A percentile compares a stretch with the other conserved stretches of the same genome.
These are phyloP conservation scores for Epinephelus malabaricus DNA, from an alignment of 2,797 vertebrate genomes.

Conservation along the genomic window DNA sequence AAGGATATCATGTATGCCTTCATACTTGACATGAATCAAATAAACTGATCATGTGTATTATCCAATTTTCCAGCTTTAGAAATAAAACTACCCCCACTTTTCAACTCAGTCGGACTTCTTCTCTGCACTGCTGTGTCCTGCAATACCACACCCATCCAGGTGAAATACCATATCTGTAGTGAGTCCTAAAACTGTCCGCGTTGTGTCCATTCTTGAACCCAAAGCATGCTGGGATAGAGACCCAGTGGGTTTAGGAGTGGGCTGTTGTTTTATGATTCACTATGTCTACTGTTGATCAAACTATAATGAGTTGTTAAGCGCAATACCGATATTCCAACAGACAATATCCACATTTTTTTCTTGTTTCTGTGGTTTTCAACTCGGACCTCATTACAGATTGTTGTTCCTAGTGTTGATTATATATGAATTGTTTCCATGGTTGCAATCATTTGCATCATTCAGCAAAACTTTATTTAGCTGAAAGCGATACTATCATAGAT, in stretches of 20 bases:
- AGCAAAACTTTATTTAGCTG: conserved; percentile 4
- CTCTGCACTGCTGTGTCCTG: too few species aligned
- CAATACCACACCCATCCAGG: too few species aligned
- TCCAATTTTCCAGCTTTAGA: too few species aligned
- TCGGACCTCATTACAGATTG: not conserved
- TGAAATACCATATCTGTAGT: too few species aligned
- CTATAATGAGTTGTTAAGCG: not conserved
- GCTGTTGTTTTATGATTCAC: not conserved
- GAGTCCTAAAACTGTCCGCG: not conserved
- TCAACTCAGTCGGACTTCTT: too few species aligned
- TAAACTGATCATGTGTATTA: too few species aligned
- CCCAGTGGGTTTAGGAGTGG: not conserved
- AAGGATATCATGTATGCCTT: too few species aligned
- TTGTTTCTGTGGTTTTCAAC: not conserved
- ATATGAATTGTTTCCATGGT: not conserved
- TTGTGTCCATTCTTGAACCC: not conserved
- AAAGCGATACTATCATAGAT: not conserved
- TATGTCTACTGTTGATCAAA: not conserved
- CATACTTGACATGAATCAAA: too few species aligned
- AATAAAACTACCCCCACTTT: too few species aligned
- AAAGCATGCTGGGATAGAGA: conserved; percentile 5
- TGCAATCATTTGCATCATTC: not conserved
- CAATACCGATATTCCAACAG: not conserved
- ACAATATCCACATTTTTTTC: not conserved
- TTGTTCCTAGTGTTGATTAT: not conserved